Conservation (phyloP, 2,113 vertebrate species). For the Engystomops pustulosus region DNA sequence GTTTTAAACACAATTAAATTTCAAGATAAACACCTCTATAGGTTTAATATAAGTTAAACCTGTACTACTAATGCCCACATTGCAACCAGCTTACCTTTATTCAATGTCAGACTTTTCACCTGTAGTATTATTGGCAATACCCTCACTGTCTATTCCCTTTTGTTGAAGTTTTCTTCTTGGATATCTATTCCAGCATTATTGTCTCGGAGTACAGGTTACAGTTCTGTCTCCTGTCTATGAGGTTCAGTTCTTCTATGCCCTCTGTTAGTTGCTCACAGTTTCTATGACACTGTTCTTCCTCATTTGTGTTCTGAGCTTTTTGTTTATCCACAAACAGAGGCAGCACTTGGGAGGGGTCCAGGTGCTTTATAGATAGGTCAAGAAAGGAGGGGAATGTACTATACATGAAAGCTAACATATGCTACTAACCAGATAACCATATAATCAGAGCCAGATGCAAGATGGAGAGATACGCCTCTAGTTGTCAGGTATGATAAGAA, state of each 20-base stretch:
- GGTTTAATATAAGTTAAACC: neutral
- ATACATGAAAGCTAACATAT: neutral
- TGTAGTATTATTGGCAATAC: neutral
- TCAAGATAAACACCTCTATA: no score
- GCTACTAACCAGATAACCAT: neutral
- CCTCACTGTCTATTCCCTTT: no score
- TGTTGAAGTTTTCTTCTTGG: neutral
- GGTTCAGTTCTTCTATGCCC: neutral
- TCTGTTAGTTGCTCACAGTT: neutral
- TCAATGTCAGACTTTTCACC: neutral
- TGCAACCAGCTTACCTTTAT: neutral
- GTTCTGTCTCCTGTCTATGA: neutral
- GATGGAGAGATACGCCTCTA: neutral
- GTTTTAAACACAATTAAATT: no score
- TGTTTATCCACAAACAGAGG: slow-evolving; percentile 58
- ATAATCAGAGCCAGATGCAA: neutral
- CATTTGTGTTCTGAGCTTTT: slow-evolving; percentile 36
- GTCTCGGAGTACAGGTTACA: neutral
- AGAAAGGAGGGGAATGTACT: slow-evolving; percentile 4
- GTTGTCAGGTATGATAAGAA: no score
- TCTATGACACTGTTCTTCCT: slow-evolving; percentile 46
- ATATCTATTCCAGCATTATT: neutral
- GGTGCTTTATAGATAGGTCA: slow-evolving; percentile 5
- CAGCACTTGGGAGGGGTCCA: slow-evolving; percentile 34
- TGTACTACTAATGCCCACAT: no score